These are phyloP conservation scores for Myxocyprinus asiaticus DNA, from an alignment of 2,113 vertebrate genomes.

Conservation along the genomic window DNA sequence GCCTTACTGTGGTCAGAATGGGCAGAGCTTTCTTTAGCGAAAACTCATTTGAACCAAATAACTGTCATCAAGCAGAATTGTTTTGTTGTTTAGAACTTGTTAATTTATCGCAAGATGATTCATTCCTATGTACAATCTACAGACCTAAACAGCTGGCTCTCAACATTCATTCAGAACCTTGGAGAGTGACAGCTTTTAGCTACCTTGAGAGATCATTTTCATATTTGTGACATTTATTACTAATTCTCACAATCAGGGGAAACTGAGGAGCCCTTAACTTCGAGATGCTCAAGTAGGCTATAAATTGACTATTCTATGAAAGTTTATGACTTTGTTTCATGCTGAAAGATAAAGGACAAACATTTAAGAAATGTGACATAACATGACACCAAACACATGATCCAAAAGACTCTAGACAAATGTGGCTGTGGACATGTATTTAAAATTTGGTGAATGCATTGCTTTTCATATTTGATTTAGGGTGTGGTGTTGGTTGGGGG, in stretches of 20 bases:
- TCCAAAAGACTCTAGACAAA: neutral
- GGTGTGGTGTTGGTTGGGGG: too few relatives aligned
- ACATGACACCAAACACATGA: constrained; percentile 52
- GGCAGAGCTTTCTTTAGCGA: too few relatives aligned
- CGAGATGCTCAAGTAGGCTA: neutral
- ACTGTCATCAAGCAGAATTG: too few relatives aligned
- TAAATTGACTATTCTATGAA: neutral
- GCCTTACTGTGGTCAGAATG: too few relatives aligned
- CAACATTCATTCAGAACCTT: constrained; percentile 29
- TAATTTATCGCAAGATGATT: too few relatives aligned
- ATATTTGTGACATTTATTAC: neutral
- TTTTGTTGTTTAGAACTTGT: too few relatives aligned
- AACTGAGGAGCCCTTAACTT: neutral
- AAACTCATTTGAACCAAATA: too few relatives aligned
- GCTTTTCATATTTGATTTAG: too few relatives aligned
- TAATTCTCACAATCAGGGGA: neutral
- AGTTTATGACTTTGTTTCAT: neutral
- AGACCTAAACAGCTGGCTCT: neutral
- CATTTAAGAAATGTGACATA: constrained; percentile 51
- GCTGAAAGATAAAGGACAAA: constrained; percentile 58
- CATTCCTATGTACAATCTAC: too few relatives aligned
- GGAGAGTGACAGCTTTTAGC: constrained; percentile 6
- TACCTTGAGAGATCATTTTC: neutral
- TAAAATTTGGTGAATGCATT: neutral
- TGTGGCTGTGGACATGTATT: neutral